Conservation (phyloP, 2,797 vertebrate species). For the Apogon talboti region DNA sequence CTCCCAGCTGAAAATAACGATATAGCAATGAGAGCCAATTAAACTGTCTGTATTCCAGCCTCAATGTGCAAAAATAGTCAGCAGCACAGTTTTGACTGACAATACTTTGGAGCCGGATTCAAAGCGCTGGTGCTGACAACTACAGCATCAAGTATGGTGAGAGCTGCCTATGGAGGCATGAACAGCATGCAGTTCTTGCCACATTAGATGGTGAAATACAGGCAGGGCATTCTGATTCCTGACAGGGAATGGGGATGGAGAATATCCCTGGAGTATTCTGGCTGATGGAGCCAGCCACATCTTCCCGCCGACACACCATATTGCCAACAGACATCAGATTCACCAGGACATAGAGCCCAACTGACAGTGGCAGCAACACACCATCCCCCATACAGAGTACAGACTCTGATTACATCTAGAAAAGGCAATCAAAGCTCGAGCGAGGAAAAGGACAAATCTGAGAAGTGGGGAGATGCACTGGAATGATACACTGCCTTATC, state of each 20-base stretch:
- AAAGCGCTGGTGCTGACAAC: constrained; percentile 69
- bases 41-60: constrained; percentile 62
- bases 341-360: constrained; percentile 59
- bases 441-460: constrained; percentile 49
- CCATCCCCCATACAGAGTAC: constrained; percentile 48
- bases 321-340: constrained; percentile 70
- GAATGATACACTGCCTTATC: constrained; percentile 66
- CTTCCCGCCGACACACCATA: constrained; percentile 64
- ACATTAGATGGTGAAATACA: constrained; percentile 65
- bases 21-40: constrained; percentile 70
- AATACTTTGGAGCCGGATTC: constrained; percentile 72
- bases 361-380: constrained; percentile 58
- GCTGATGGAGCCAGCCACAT: constrained; percentile 60
- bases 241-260: constrained; percentile 61
- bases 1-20: constrained; percentile 69
- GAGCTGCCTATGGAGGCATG: constrained; percentile 58
- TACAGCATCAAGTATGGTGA: constrained; percentile 59
- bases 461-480: constrained; percentile 62
- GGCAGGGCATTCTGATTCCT: constrained; percentile 57
- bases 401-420: constrained; percentile 67
- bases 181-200: constrained; percentile 58
- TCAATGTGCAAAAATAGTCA: constrained; percentile 66
- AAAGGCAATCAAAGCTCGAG: constrained; percentile 69
- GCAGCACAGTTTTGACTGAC: constrained; percentile 69
- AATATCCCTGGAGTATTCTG: constrained; percentile 69